phyloP scores from a whole-genome alignment of 1,140 invertebrate species.

The Bilobella aurantiaca region DNA sequence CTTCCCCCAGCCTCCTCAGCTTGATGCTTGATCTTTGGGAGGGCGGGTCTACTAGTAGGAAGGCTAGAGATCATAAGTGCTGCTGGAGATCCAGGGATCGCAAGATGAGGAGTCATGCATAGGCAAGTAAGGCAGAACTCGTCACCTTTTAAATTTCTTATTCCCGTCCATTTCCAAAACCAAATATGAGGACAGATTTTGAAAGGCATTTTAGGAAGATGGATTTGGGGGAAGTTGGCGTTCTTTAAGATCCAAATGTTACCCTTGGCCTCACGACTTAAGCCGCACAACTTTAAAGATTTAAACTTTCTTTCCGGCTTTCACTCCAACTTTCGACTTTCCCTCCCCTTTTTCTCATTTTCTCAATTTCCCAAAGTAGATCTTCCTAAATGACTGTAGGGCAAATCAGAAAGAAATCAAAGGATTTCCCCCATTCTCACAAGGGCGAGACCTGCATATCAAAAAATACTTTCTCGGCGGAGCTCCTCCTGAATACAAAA shows the following conservation, averaged over 20 bases:
- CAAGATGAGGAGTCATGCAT: no score
- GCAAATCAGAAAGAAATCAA: no score
- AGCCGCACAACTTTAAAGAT: not conserved
- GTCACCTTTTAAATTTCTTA: not conserved
- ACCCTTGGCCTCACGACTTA: no score
- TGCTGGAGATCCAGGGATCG: no score
- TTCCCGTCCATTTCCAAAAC: not conserved
- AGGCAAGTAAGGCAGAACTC: no score
- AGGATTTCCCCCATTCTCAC: conserved; percentile 4
- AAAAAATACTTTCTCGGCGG: not conserved
- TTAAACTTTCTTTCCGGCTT: not conserved
- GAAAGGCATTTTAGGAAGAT: no score
- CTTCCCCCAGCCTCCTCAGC: not conserved
- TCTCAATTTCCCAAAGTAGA: not conserved
- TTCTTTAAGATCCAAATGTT: no score
- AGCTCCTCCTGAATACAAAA: not conserved
- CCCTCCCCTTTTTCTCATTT: not conserved
- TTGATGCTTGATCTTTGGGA: not conserved
- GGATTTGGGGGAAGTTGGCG: no score
- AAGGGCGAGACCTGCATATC: not conserved
- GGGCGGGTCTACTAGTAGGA: no score
- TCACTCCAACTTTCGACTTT: not conserved
- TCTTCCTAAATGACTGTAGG: no score
- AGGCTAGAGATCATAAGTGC: no score
- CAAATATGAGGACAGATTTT: no score